Evolutionary conservation across 2,888 invertebrate genomes (phyloP).

Genomic region (Drosophila borborema): DNA sequence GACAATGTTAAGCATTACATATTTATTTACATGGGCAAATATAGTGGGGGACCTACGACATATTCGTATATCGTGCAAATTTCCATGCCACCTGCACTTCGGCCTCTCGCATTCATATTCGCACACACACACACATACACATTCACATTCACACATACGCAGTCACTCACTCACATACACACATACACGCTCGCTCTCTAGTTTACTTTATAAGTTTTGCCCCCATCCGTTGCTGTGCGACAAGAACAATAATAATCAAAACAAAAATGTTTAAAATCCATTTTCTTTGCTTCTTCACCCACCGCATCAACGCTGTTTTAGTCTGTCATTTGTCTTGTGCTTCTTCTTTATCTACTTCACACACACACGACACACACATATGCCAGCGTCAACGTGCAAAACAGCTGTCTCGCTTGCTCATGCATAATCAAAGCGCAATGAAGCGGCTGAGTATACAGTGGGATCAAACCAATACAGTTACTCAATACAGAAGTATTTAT

Average conservation of each 20-base stretch:
- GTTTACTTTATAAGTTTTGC: conserved; percentile 61
- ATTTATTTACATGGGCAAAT: conserved; percentile 65
- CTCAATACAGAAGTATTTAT: neutral
- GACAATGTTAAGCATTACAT: conserved; percentile 61
- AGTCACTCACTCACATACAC: neutral
- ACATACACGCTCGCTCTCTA: conserved; percentile 41
- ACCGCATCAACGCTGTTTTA: conserved; percentile 57
- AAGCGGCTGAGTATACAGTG: conserved; percentile 59
- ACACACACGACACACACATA: conserved; percentile 46
- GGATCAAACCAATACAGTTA: neutral
- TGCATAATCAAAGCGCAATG: conserved; percentile 50
- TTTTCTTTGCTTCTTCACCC: conserved; percentile 73
- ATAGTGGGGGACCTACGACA: neutral
- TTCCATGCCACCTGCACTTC: conserved; percentile 60
- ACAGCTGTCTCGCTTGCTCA: conserved; percentile 75
- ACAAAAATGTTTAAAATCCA: conserved; percentile 82
- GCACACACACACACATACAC: conserved; percentile 21
- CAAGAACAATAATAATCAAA: conserved; percentile 82
- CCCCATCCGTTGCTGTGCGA: conserved; percentile 67
- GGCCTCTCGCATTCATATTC: conserved; percentile 38
- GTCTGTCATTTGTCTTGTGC: conserved; percentile 75
- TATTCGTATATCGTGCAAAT: conserved; percentile 31
- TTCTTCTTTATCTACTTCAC: conserved; percentile 55
- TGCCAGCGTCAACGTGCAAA: conserved; percentile 53
- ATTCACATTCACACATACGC: conserved; percentile 8